phyloP scores from a whole-genome alignment of 1,140 invertebrate species.

The Neodiprion pinetum region DNA sequence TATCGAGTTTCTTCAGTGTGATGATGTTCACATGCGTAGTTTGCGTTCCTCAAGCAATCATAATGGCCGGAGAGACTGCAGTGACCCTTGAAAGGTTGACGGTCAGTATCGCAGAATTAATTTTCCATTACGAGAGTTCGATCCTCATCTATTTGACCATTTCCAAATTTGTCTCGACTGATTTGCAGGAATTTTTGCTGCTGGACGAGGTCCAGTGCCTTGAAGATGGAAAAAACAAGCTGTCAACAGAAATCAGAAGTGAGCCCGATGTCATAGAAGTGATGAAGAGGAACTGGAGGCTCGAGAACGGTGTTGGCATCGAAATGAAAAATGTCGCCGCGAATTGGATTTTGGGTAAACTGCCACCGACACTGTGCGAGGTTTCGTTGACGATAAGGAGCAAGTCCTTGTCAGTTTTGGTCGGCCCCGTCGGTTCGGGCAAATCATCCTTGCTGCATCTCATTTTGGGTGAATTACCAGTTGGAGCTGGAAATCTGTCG shows the following conservation, averaged over 20 bases:
- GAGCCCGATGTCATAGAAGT: not conserved
- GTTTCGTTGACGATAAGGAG: conserved; percentile 69
- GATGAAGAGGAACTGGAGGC: not conserved
- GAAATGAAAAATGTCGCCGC: conserved; percentile 44
- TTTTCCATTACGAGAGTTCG: not conserved
- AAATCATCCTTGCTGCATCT: conserved; percentile 80
- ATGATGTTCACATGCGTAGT: conserved; percentile 70
- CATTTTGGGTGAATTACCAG: conserved; percentile 74
- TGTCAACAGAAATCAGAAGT: not conserved
- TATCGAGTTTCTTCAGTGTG: conserved; percentile 76
- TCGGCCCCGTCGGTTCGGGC: conserved; percentile 81
- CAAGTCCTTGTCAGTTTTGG: conserved; percentile 75
- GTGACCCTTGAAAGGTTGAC: conserved; percentile 71
- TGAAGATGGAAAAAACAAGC: not conserved
- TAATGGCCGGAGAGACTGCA: conserved; percentile 69
- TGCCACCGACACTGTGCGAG: conserved; percentile 64
- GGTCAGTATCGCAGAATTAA: conserved; percentile 30
- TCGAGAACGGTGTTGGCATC: not conserved
- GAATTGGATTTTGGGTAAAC: conserved; percentile 49
- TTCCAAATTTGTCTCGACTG: too few relatives aligned
- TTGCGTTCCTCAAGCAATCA: conserved; percentile 76
- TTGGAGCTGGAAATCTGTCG: conserved; percentile 67
- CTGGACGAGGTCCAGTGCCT: not conserved
- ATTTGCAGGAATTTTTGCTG: too few relatives aligned
- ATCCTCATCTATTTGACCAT: too few relatives aligned